Percentiles rank a stretch among this genome's conserved stretches.
phyloP scores from a whole-genome alignment of 2,888 invertebrate genomes.

The Dynastes tityus region DNA sequence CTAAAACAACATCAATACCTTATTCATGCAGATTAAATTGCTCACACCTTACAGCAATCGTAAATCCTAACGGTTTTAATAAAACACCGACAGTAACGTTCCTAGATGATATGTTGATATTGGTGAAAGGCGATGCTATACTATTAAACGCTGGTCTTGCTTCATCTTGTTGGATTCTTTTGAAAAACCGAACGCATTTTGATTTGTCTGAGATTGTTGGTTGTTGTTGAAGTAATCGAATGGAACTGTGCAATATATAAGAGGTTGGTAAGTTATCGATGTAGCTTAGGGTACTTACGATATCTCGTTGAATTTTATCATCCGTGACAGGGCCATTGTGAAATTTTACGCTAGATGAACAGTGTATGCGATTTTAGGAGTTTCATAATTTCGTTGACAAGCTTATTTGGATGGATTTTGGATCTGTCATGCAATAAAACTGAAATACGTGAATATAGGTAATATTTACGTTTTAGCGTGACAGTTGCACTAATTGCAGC shows the following conservation, averaged over 20 bases:
- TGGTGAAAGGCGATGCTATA: constrained; percentile 69
- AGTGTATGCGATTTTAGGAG: neutral
- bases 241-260: constrained; percentile 34
- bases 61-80: constrained; percentile 78
- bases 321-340: constrained; percentile 1
- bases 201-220: constrained; percentile 50
- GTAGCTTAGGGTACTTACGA: neutral
- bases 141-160: constrained; percentile 59
- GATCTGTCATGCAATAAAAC: neutral
- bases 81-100: constrained; percentile 71
- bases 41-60: constrained; percentile 74
- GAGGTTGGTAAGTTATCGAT: neutral
- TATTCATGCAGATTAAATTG: constrained; percentile 31
- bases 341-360: constrained; percentile 3
- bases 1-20: constrained; percentile 59
- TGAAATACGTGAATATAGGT: no score
- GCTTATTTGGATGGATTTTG: constrained; percentile 5
- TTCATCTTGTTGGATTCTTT: constrained; percentile 55
- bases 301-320: constrained; percentile 8
- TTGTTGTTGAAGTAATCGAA: constrained; percentile 48
- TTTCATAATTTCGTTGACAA: constrained; percentile 18
- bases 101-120: constrained; percentile 69
- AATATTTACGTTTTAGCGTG: no score
- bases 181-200: constrained; percentile 56
- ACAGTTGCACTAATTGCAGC: no score